Evolutionary conservation across 2,888 invertebrate genomes (phyloP).

Genomic region (Drosophila koepferae): DNA sequence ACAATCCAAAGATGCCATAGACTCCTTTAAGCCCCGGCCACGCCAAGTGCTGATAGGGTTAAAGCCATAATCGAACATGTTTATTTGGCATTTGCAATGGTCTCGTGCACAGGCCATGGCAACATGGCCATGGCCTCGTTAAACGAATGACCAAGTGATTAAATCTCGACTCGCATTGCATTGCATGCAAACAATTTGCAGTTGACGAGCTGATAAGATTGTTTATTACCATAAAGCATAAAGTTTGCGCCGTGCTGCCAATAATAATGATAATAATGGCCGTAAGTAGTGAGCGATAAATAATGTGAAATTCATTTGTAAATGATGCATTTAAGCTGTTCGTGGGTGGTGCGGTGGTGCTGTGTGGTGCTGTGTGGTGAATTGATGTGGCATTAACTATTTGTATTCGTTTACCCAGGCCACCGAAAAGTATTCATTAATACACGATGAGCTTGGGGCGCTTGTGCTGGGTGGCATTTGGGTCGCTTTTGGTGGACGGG

Average conservation of each 20-base stretch:
- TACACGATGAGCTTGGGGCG: conserved; percentile 3
- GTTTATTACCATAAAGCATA: conserved; percentile 33
- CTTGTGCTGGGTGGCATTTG: neutral
- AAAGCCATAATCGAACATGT: conserved; percentile 3
- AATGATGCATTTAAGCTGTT: conserved; percentile 48
- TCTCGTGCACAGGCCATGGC: neutral
- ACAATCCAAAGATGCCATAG: no score
- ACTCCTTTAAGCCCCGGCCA: neutral
- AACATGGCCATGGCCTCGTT: conserved; percentile 23
- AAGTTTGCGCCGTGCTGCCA: conserved; percentile 17
- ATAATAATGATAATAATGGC: conserved; percentile 29
- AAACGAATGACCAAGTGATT: conserved; percentile 35
- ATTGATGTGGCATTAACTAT: conserved; percentile 20
- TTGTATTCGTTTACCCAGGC: conserved; percentile 33
- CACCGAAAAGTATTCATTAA: conserved; percentile 32
- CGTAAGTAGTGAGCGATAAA: conserved; percentile 43
- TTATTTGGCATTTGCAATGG: conserved; percentile 14
- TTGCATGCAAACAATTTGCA: conserved; percentile 31
- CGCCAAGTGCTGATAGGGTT: neutral
- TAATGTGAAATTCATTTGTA: conserved; percentile 62
- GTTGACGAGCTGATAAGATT: conserved; percentile 48
- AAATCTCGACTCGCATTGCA: conserved; percentile 42
- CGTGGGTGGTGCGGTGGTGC: conserved; percentile 4
- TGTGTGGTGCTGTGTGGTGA: neutral
- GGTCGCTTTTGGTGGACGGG: neutral